Conservation (phyloP, 2,888 invertebrate genomes). For the Synanthedon formicaeformis region DNA sequence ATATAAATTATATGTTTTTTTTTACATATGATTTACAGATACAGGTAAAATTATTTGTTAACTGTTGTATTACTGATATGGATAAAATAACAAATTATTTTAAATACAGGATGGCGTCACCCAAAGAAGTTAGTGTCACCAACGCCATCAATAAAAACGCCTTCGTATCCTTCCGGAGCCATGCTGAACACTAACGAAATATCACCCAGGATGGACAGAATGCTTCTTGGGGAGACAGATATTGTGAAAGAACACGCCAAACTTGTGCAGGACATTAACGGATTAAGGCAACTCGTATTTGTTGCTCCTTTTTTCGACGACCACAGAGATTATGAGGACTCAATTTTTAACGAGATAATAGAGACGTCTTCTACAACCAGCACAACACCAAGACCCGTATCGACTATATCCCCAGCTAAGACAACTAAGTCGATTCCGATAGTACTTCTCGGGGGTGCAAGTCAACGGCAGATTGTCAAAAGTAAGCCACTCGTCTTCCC, state of each 20-base stretch:
- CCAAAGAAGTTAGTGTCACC: too few species aligned
- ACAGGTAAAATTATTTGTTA: too few species aligned
- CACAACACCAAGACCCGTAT: conserved; percentile 13
- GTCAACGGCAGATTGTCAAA: conserved; percentile 34
- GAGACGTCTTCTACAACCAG: conserved; percentile 39
- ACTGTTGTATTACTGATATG: too few species aligned
- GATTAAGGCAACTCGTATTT: conserved; percentile 44
- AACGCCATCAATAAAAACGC: background rate
- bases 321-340: conserved; percentile 50
- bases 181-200: conserved; percentile 18
- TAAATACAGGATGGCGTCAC: conserved; percentile 18
- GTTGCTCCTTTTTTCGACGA: conserved; percentile 43
- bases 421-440: conserved; percentile 36
- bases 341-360: conserved; percentile 50
- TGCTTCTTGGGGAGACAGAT: conserved; percentile 31
- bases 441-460: conserved; percentile 44
- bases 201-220: conserved; percentile 23
- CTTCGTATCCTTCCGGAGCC: conserved; percentile 9
- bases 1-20: too few species aligned
- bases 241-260: conserved; percentile 58
- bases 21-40: too few species aligned
- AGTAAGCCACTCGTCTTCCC: conserved; percentile 32
- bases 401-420: conserved; percentile 7
- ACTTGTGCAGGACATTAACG: conserved; percentile 58
- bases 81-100: background rate